Evolutionary conservation across 2,113 vertebrate species (phyloP).

Genomic region (Opisthocomus hoazin): DNA sequence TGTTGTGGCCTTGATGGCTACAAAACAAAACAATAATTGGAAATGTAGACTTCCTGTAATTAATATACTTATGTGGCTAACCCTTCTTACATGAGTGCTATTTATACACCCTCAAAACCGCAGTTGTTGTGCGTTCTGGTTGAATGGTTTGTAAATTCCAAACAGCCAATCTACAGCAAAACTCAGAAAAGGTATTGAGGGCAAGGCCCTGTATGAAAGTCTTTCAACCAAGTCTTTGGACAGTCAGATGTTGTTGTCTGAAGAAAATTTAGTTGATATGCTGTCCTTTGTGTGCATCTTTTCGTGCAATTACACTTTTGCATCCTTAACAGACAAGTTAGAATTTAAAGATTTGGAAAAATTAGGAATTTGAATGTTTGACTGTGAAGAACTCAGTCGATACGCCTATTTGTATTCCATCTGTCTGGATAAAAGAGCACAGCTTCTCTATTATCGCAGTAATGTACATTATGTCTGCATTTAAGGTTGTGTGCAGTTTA

Average conservation of each 20-base stretch:
- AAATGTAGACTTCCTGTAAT: not conserved
- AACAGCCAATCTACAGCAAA: not conserved
- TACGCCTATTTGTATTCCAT: not conserved
- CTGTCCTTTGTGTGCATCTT: not conserved
- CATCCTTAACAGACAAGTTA: not conserved
- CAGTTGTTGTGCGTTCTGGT: not conserved
- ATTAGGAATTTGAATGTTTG: not conserved
- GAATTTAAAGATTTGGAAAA: conserved; percentile 16
- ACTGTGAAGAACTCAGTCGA: not conserved
- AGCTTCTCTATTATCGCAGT: not conserved
- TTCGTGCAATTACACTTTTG: conserved; percentile 10
- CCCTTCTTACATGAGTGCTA: not conserved
- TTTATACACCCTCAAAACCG: not conserved
- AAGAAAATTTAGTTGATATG: conserved; percentile 25
- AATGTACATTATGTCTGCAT: not conserved
- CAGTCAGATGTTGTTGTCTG: not conserved
- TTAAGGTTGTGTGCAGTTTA: not conserved
- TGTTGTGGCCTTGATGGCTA: not conserved
- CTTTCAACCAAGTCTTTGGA: not conserved
- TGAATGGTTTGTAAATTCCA: not conserved
- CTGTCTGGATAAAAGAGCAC: not conserved
- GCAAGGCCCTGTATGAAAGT: not conserved
- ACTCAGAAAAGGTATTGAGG: not conserved
- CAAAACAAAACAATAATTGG: not conserved
- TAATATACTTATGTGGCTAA: not conserved